Base-by-base conservation (phyloP, 2,113 vertebrate species). In the Cyprinus carpio region DNA sequence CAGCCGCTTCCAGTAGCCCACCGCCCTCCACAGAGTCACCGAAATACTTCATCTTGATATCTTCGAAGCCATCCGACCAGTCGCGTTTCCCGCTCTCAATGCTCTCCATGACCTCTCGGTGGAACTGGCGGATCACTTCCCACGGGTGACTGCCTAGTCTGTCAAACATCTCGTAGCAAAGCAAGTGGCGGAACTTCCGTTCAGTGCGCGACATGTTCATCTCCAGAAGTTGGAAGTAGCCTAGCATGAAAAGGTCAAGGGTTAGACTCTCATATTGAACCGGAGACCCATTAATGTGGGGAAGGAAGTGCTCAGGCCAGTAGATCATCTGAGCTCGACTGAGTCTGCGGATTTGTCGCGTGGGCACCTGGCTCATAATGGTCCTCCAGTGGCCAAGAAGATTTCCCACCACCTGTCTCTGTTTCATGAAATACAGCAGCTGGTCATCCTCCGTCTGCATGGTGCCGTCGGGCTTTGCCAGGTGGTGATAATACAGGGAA, bases 151-250 rank as follows among this genome's bases (percentile, higher is more conserved):
- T 97, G 43, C 97, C 96, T 67, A 99, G 94, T 13, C 95, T 95
- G 92, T 98, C 97, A 2, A 99, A 99, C 97, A 99, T 99, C 92
- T 99, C 98, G 0, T 97, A 99, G 93, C 98, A 99, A 78, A 99
- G 94, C 51, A 99, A 93, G 92, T 99, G 98, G 20, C 98, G 96
- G 87, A 98, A 99, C 87, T 96, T 97, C 85, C 98, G 94, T 87
- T 99, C 98, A 12, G 92, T 93, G 0, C 96, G 95, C 82, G 96
- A 96, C 92, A 99, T 96, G 81, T 92, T 94, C 98, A 99, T 99
- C 92, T 99, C 98, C 25, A 99, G 93, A 65, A 99, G 92, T 92
- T 99, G 98, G 89, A 99, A 99, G 91, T 99, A 99, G 82, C 98
- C 98, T 8, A 99, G 95, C 98, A 99, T 98, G 92, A 99, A 99